Evolutionary conservation across 2,888 invertebrate genomes (phyloP).

Genomic region (Cosmorhoe ocellata): DNA sequence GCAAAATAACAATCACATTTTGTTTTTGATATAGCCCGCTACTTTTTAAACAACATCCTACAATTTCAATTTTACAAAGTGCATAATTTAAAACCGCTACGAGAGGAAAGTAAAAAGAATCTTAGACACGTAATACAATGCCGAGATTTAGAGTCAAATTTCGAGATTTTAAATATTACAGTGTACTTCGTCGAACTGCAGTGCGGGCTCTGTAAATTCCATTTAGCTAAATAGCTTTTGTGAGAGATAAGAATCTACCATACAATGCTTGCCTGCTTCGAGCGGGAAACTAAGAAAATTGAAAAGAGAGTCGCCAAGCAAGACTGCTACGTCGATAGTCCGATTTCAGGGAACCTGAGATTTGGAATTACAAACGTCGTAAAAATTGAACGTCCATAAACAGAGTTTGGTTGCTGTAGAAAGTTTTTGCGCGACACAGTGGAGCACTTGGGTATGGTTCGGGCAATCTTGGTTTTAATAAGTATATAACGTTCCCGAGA

Average conservation of each 20-base stretch:
- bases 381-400: conserved; percentile 72
- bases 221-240: conserved; percentile 82
- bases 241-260: conserved; percentile 81
- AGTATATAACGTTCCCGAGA: conserved; percentile 79
- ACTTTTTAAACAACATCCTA: conserved; percentile 40
- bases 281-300: conserved; percentile 80
- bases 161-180: conserved; percentile 81
- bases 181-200: conserved; percentile 81
- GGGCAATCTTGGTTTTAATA: conserved; percentile 81
- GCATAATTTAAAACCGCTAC: conserved; percentile 59
- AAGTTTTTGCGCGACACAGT: conserved; percentile 73
- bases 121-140: conserved; percentile 73
- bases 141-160: conserved; percentile 73
- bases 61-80: conserved; percentile 65
- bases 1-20: conserved; percentile 36
- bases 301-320: conserved; percentile 80
- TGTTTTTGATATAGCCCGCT: conserved; percentile 34
- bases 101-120: conserved; percentile 54
- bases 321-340: conserved; percentile 72
- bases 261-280: conserved; percentile 77
- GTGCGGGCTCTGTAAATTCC: conserved; percentile 82
- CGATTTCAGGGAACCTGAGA: conserved; percentile 75
- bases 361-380: conserved; percentile 72
- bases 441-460: conserved; percentile 51
- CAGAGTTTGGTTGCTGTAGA: conserved; percentile 51